Evolutionary conservation across 2,888 invertebrate genomes (phyloP).

Genomic region (Adelognathus sp.): DNA sequence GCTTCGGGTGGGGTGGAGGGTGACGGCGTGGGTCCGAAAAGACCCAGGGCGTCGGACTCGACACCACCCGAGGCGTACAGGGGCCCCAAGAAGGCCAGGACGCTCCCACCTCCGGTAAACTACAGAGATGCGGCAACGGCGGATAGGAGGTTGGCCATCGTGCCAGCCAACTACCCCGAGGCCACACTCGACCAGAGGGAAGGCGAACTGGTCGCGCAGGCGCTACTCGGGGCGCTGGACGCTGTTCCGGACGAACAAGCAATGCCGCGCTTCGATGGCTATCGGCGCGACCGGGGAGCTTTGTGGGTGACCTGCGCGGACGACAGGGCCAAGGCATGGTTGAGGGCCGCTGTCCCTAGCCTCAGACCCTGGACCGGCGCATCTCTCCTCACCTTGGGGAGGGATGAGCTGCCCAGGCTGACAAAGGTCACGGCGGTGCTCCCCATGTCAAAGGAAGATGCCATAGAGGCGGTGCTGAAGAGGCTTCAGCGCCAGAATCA

Average conservation of each 20-base stretch:
- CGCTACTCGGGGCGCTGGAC: conserved; percentile 19
- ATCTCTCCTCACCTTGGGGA: background rate
- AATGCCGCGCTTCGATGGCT: conserved; percentile 35
- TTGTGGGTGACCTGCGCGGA: conserved; percentile 38
- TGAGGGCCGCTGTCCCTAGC: background rate
- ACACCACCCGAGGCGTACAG: background rate
- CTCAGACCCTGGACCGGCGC: background rate
- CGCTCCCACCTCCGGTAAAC: background rate
- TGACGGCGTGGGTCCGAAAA: background rate
- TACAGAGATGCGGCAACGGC: background rate
- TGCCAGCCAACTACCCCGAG: background rate
- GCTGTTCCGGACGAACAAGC: background rate
- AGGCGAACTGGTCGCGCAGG: conserved; percentile 17
- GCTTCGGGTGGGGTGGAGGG: background rate
- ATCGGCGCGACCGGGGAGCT: conserved; percentile 20
- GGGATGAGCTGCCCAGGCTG: background rate
- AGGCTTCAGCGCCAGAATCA: conserved; percentile 52
- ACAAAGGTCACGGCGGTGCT: conserved; percentile 20
- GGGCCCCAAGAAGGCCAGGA: background rate
- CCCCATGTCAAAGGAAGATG: background rate
- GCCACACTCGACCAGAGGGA: background rate
- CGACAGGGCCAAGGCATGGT: conserved; percentile 4
- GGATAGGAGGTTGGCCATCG: background rate
- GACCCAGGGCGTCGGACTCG: background rate
- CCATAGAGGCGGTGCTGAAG: conserved; percentile 16